Evolutionary conservation across 2,888 invertebrate species (phyloP).

Genomic region (Rhagonycha lutea): DNA sequence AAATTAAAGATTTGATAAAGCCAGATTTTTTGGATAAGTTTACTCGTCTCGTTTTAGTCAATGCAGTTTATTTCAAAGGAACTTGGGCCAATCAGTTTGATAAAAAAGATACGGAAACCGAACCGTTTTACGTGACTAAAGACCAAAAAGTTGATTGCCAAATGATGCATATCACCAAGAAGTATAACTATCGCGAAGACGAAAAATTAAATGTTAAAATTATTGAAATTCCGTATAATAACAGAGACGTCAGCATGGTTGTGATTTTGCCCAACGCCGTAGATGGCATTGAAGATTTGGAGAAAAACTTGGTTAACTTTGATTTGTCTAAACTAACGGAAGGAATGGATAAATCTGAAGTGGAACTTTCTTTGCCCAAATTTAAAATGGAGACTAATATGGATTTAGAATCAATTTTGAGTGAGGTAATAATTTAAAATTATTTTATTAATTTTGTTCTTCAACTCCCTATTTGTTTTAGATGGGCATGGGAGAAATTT

Average conservation of each 20-base stretch:
- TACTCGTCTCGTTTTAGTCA: slow-evolving; percentile 75
- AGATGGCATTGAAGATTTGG: slow-evolving; percentile 67
- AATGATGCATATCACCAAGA: slow-evolving; percentile 71
- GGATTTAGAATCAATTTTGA: slow-evolving; percentile 63
- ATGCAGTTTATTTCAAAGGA: slow-evolving; percentile 86
- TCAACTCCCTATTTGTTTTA: slow-evolving; percentile 47
- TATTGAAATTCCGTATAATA: slow-evolving; percentile 73
- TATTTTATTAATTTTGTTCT: neutral
- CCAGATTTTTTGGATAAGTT: slow-evolving; percentile 58
- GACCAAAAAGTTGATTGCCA: slow-evolving; percentile 64
- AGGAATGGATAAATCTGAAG: slow-evolving; percentile 58
- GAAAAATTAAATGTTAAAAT: slow-evolving; percentile 62
- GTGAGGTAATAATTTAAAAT: slow-evolving; percentile 59
- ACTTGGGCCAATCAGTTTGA: slow-evolving; percentile 74
- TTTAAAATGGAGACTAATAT: slow-evolving; percentile 79
- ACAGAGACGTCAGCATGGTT: slow-evolving; percentile 72
- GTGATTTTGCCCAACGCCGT: slow-evolving; percentile 73
- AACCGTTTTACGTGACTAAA: slow-evolving; percentile 67
- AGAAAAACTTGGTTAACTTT: slow-evolving; percentile 62
- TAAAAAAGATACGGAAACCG: slow-evolving; percentile 59
- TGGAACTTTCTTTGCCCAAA: slow-evolving; percentile 73
- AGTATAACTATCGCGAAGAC: slow-evolving; percentile 58
- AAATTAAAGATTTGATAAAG: slow-evolving; percentile 77
- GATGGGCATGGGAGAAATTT: slow-evolving; percentile 74
- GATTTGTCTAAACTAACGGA: slow-evolving; percentile 59